phyloP scores from a whole-genome alignment of 2,888 invertebrate genomes.

The Cephus rjabovi region DNA sequence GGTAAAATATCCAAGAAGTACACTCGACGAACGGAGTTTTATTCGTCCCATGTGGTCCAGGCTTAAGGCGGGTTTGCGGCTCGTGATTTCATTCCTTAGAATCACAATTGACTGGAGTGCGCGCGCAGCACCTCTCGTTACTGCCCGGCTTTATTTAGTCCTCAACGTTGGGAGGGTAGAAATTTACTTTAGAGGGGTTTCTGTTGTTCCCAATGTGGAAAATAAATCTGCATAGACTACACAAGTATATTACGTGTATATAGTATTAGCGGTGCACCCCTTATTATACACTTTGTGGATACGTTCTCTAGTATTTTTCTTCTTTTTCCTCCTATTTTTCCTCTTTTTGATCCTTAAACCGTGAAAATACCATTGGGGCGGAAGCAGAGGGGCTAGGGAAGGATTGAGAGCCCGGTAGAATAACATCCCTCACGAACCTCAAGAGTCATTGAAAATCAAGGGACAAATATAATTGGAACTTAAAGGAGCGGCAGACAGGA shows the following conservation, averaged over 20 bases:
- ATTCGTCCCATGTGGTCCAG: not conserved
- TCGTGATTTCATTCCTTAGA: constrained; percentile 1
- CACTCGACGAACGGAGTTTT: not conserved
- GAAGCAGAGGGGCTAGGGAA: not conserved
- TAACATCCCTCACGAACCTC: not conserved
- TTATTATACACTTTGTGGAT: not conserved
- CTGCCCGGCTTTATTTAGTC: constrained; percentile 2
- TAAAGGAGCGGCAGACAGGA: not conserved
- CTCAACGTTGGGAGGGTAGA: not conserved
- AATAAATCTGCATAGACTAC: not conserved
- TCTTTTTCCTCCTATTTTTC: not conserved
- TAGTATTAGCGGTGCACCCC: not conserved
- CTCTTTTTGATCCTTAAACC: not conserved
- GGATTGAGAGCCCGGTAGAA: not conserved
- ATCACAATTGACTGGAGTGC: not conserved
- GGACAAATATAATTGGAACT: not conserved
- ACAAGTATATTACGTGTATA: not conserved
- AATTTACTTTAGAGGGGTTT: not conserved
- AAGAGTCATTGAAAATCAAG: not conserved
- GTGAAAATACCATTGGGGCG: not conserved
- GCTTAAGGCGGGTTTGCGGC: not conserved
- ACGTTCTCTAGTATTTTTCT: not conserved
- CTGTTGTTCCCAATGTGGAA: not conserved
- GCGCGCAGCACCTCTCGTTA: not conserved
- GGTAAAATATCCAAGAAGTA: not conserved